phyloP scores from a whole-genome alignment of 2,888 invertebrate species.

The Epinotia nisella region DNA sequence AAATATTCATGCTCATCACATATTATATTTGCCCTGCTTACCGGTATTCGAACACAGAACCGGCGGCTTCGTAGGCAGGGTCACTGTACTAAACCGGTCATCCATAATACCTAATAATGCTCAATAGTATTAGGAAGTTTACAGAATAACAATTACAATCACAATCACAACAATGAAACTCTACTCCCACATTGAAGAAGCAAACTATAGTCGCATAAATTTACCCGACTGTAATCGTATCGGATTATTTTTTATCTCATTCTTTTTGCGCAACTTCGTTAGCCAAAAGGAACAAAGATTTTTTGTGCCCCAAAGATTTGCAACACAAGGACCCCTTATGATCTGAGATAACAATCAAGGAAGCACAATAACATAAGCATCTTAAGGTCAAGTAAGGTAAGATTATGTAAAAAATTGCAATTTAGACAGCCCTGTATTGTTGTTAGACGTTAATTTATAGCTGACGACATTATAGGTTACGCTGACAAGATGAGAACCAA shows the following conservation, averaged over 20 bases:
- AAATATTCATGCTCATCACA: too few relatives aligned
- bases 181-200: background rate
- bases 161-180: background rate
- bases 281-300: constrained; percentile 60
- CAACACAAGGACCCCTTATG: constrained; percentile 56
- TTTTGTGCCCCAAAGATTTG: constrained; percentile 61
- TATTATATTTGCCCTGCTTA: too few relatives aligned
- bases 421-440: background rate
- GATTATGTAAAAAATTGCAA: background rate
- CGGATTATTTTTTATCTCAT: constrained; percentile 35
- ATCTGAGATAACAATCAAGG: constrained; percentile 51
- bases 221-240: background rate
- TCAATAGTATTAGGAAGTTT: too few relatives aligned
- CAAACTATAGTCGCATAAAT: background rate
- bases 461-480: background rate
- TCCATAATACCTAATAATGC: too few relatives aligned
- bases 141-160: background rate
- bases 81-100: too few relatives aligned
- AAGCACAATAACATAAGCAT: constrained; percentile 32
- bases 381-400: constrained; percentile 20
- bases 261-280: constrained; percentile 58
- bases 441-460: background rate
- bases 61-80: too few relatives aligned
- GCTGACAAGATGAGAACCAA: too few relatives aligned
- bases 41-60: too few relatives aligned